A percentile compares a stretch with the other conserved stretches of the same genome.
phyloP scores from a whole-genome alignment of 2,888 invertebrate genomes.

The Peribatodes rhomboidaria region DNA sequence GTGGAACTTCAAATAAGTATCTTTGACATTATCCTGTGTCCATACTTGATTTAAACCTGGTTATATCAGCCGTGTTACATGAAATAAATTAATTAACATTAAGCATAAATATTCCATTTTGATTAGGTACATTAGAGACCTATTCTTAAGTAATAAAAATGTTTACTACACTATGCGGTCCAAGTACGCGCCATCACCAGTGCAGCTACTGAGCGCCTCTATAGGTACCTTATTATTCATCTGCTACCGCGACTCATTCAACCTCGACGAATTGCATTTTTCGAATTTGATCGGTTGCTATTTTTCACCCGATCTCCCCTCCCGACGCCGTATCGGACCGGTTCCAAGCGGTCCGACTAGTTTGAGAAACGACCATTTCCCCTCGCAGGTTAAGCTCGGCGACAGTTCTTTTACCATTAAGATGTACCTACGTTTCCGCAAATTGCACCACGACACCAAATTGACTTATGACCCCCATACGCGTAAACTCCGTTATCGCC shows the following conservation, averaged over 20 bases:
- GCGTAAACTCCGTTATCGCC: conserved; percentile 16
- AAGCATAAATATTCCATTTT: too few relatives aligned
- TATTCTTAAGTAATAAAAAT: too few relatives aligned
- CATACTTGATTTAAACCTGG: too few relatives aligned
- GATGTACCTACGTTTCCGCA: conserved; percentile 49
- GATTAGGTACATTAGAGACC: too few relatives aligned
- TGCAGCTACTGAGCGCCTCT: too few relatives aligned
- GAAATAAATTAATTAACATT: too few relatives aligned
- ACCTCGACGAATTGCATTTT: conserved; percentile 56
- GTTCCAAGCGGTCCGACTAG: conserved; percentile 55
- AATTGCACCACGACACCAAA: conserved; percentile 37
- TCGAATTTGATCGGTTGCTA: conserved; percentile 49
- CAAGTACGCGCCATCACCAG: not conserved
- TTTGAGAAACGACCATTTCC: conserved; percentile 60
- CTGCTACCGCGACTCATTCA: conserved; percentile 14
- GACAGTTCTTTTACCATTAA: conserved; percentile 53
- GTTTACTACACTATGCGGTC: not conserved
- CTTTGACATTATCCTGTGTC: too few relatives aligned
- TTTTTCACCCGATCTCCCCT: conserved; percentile 54
- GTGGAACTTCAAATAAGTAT: too few relatives aligned
- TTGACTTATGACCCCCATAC: conserved; percentile 28
- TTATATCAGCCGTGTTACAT: too few relatives aligned
- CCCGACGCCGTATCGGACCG: conserved; percentile 52
- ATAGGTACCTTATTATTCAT: too few relatives aligned
- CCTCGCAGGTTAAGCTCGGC: conserved; percentile 46